Evolutionary conservation across 2,888 invertebrate species (phyloP).

Genomic region (Drosophila bunnanda): DNA sequence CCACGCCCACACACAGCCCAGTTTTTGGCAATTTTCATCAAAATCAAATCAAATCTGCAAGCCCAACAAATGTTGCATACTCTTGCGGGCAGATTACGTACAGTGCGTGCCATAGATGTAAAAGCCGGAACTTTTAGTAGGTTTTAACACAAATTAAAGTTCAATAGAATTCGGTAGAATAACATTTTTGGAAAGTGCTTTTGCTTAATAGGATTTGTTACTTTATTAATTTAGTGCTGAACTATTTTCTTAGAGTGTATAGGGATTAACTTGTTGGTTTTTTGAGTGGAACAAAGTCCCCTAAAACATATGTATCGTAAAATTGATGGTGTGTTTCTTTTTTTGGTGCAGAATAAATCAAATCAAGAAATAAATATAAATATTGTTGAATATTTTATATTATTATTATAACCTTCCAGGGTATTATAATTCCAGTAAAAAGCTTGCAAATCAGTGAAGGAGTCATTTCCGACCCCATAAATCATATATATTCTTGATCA

Average conservation of each 20-base stretch:
- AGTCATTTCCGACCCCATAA: no score
- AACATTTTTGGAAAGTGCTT: not conserved
- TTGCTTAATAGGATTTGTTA: not conserved
- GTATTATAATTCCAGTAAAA: no score
- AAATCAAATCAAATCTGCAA: constrained; percentile 58
- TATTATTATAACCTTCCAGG: not conserved
- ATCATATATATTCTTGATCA: no score
- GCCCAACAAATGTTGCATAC: constrained; percentile 14
- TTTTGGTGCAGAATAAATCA: not conserved
- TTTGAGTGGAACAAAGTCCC: not conserved
- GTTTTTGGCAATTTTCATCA: constrained; percentile 71
- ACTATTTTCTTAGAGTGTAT: not conserved
- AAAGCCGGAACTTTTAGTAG: no score
- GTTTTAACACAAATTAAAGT: not conserved
- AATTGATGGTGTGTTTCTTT: no score
- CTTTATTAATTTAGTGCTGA: not conserved
- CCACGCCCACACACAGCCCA: constrained; percentile 25
- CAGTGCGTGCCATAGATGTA: constrained; percentile 14
- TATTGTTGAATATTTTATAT: not conserved
- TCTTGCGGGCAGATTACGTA: constrained; percentile 20
- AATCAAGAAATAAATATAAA: not conserved
- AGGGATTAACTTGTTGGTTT: not conserved
- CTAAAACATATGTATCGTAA: not conserved
- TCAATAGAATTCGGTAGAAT: not conserved
- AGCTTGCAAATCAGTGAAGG: no score